Conservation (phyloP, 2,888 invertebrate species). For the Rhyacophila evoluta region DNA sequence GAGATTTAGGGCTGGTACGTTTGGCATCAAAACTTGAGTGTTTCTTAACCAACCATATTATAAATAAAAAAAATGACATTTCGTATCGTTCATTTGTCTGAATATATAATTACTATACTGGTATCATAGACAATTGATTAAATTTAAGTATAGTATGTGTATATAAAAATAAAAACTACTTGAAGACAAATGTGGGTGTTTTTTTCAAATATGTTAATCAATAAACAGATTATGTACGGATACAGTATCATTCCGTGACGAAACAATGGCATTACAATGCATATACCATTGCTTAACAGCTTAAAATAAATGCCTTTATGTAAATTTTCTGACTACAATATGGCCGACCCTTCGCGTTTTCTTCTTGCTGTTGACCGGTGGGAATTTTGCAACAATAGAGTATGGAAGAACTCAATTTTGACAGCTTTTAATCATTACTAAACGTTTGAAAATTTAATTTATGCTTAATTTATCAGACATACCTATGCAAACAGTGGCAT, state of each 20-base stretch:
- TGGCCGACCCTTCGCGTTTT: background rate
- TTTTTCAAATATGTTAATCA: background rate
- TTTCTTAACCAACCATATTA: too few species aligned
- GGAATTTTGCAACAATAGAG: background rate
- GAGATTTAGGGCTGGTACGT: too few species aligned
- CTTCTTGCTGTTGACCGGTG: background rate
- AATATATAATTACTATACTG: too few species aligned
- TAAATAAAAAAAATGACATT: too few species aligned
- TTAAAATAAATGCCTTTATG: background rate
- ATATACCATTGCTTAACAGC: background rate
- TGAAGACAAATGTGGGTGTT: background rate
- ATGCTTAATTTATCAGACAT: background rate
- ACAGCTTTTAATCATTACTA: background rate
- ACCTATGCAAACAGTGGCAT: background rate
- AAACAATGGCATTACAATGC: conserved; percentile 1
- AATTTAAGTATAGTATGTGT: too few species aligned
- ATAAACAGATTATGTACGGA: background rate
- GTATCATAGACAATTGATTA: too few species aligned
- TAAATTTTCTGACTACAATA: background rate
- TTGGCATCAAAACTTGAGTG: too few species aligned
- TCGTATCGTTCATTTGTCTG: too few species aligned
- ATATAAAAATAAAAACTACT: background rate
- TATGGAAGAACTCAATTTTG: background rate
- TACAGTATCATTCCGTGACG: background rate
- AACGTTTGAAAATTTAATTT: background rate